Evolutionary conservation across 2,888 invertebrate species (phyloP), one percentile per base, ranked within the genome.

Genomic region (Tolmerus cingulatus): DNA sequence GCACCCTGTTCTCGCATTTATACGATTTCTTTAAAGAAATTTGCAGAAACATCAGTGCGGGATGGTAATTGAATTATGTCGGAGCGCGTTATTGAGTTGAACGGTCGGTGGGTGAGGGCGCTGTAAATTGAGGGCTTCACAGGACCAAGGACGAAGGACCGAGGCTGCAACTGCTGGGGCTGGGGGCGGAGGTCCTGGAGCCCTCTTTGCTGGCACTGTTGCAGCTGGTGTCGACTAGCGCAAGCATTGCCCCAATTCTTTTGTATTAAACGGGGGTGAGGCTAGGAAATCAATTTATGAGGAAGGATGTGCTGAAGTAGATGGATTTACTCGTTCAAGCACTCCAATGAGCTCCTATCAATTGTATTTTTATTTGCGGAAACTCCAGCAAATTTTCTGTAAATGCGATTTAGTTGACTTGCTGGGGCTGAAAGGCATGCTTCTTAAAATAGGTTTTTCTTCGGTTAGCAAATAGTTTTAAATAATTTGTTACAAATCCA

Each of bases 61-160:
- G 34, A 57, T 23, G 55, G 57, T 82, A 82, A 82, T 82, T 82
- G 82, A 82, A 82, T 82, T 82, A 82, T 55, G 66, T 66, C 27
- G 8, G 66, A 12, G 12, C n/a, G 66, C 66, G 19, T 66, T 66
- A 66, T 66, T 66, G 23, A 23, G 66, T 23, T 27, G 66, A 19
- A 66, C 66, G 2, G 19, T 27, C 66, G 66, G 12, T 12, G 66
- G 66, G 27, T 27, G 12, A 27, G 27, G 66, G 23, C 12, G 27
- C 12, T 66, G 23, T 3, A 12, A 12, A 8, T 66, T 1, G 51
- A 19, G 16, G 5, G n/a, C 1, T 19, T 7, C 34, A 34, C 0
- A 16, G 51, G 51, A 16, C 51, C 51, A 43, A 43, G 12, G 43
- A 43, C 43, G 9, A 46, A 46, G 43, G 43, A 16, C 51, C 16